Evolutionary conservation across 2,797 vertebrate genomes (phyloP), one percentile per base, ranked within the genome.

Genomic region (Cossypha dichroa): DNA sequence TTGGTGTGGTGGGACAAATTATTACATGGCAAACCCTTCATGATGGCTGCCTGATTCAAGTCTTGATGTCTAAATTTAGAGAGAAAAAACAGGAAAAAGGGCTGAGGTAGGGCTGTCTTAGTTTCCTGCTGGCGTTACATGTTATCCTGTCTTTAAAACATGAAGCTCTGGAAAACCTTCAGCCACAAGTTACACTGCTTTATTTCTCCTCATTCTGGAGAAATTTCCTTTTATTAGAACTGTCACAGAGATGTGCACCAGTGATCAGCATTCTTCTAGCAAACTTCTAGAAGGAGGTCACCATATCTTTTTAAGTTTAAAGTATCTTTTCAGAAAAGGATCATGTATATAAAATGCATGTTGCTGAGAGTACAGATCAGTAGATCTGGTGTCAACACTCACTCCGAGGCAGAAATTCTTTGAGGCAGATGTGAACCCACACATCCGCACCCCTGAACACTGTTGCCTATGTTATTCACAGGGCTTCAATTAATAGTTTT

Each of bases 371-470:
- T 17, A 68, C 15, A 74, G 19, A 73, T 74, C 10, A 29, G 41
- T 26, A 69, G 18, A 56, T 49, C 9, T 56, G n/a, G 7, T 56
- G 56, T 5, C 33, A 81, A 25, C 15, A 77, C 83, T 46, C 51
- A 45, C 14, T 29, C 54, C 3, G 4, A 64, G 43, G 55, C 43
- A 84, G 36, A 64, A 80, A 88, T 77, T 49, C 49, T 67, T 45
- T 46, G 43, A 90, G 31, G 25, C 22, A 69, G 26, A 20, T 36
- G 31, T 41, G 51, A 93, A 63, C 31, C 38, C 59, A 54, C 21
- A 49, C 0, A 0, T 19, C 56, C 51, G 38, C 7, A 72, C 19
- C 40, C 33, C 18, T 34, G 29, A 87, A 38, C 11, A 43, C 16
- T 11, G 11, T 51, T 14, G 40, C 68, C 64, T 25, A 4, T 5